Evolutionary conservation across 2,888 invertebrate species (phyloP), one percentile per base, ranked within the genome.

Genomic region (Synergus itoensis): DNA sequence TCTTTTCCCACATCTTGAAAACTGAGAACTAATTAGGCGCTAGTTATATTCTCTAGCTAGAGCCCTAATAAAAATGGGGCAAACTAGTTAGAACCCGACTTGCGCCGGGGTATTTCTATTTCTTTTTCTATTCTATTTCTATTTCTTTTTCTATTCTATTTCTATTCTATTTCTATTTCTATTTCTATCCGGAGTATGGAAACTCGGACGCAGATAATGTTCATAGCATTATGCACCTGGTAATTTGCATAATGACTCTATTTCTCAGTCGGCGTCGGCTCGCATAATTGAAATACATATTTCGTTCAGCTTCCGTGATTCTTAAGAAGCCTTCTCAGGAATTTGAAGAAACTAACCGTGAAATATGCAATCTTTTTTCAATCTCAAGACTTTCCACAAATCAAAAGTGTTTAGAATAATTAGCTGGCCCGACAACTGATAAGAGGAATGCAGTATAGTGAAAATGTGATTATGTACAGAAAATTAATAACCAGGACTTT

Each of bases 241-340:
- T 45, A 62, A 81, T 84, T 84, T 84, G 80, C 82, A 82, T 84
- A 82, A 84, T 84, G 82, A 81, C 84, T 84, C 80, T 84, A 84
- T 84, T 82, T 81, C 79, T 79, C 82, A 79, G 63, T 77, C 63
- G 78, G 80, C 73, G 78, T 57, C 63, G 48, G 60, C 41, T 45
- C n/a, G 63, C 76, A 76, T 76, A 76, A 76, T 40, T 53, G 18
- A 65, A 79, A 69, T 80, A 78, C 82, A 82, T 80, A 81, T 81
- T 80, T 81, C 79, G 81, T 81, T 81, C 81, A 76, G 82, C 80
- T 81, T 77, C 79, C 79, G 76, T 81, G 80, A 80, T 83, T 82
- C 81, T 81, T 82, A 77, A 81, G 81, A 81, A 84, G 82, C 48
- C 53, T 21, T 12, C 36, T n/a, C 53, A 14, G 45, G 40, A 36